Conservation (phyloP, 2,888 invertebrate species). For the Sisyra nigra region DNA sequence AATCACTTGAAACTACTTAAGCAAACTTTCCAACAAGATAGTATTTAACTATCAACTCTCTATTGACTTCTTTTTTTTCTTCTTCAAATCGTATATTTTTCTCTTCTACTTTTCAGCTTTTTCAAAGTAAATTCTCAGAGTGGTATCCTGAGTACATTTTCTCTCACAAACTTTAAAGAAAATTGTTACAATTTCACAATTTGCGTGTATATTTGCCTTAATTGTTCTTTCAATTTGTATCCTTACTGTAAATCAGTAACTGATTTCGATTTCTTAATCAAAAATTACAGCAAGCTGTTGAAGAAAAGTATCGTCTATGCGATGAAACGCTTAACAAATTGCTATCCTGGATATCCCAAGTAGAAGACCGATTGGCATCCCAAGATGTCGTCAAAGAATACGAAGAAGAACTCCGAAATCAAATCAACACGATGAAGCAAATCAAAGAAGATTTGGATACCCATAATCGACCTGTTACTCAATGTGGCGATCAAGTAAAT, state of each 20-base stretch:
- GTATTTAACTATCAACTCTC: too few species aligned
- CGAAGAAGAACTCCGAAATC: slow-evolving; percentile 71
- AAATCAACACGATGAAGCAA: slow-evolving; percentile 74
- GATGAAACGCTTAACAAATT: slow-evolving; percentile 74
- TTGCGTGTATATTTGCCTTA: too few species aligned
- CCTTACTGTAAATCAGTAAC: too few species aligned
- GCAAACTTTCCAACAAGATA: too few species aligned
- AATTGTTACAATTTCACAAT: too few species aligned
- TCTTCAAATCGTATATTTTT: too few species aligned
- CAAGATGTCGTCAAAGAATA: slow-evolving; percentile 79
- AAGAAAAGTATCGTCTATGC: slow-evolving; percentile 85
- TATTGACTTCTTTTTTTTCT: too few species aligned
- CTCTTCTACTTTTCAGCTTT: too few species aligned
- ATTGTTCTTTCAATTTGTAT: too few species aligned
- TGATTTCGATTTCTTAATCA: slow-evolving; percentile 11
- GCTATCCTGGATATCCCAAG: slow-evolving; percentile 70
- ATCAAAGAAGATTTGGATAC: slow-evolving; percentile 81
- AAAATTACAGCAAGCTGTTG: slow-evolving; percentile 75
- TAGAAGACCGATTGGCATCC: slow-evolving; percentile 68
- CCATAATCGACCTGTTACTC: slow-evolving; percentile 67
- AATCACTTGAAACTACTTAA: too few species aligned
- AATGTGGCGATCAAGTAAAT: slow-evolving; percentile 60
- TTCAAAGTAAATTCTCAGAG: slow-evolving; percentile 15
- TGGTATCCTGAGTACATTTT: background rate
- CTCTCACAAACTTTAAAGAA: too few species aligned